Evolutionary conservation across 2,888 invertebrate species (phyloP).

Genomic region (Mesopsocus fuscifrons): DNA sequence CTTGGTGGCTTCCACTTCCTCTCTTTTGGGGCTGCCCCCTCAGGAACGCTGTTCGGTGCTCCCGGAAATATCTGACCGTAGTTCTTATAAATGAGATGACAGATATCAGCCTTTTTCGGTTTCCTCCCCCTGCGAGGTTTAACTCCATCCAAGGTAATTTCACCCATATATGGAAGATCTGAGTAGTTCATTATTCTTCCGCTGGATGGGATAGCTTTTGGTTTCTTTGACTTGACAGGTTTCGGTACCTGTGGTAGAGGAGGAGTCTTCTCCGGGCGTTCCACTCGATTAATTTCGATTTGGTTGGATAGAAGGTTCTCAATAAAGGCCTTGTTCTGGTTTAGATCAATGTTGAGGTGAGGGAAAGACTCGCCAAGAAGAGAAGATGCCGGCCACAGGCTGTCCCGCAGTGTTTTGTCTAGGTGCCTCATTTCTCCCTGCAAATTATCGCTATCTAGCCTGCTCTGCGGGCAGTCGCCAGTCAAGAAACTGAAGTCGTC

Average conservation of each 20-base stretch:
- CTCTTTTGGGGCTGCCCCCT: constrained; percentile 16
- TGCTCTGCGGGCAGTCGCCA: not conserved
- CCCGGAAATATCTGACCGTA: constrained; percentile 73
- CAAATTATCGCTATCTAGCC: not conserved
- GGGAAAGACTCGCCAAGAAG: not conserved
- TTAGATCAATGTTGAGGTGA: constrained; percentile 2
- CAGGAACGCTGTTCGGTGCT: constrained; percentile 33
- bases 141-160: constrained; percentile 74
- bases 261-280: not conserved
- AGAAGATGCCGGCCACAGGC: not conserved
- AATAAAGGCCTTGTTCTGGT: constrained; percentile 7
- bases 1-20: constrained; percentile 18
- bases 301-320: constrained; percentile 6
- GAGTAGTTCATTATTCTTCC: constrained; percentile 44
- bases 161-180: constrained; percentile 81
- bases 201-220: constrained; percentile 1
- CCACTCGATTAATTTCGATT: constrained; percentile 8
- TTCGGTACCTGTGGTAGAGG: not conserved
- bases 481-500: not conserved
- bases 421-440: not conserved
- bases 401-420: not conserved
- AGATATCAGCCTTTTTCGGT: constrained; percentile 83
- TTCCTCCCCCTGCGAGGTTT: constrained; percentile 72
- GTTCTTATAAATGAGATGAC: constrained; percentile 78
- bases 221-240: not conserved